A percentile compares a stretch with the other conserved stretches of the same genome.
Evolutionary conservation across 1,140 invertebrate genomes (phyloP).

Genomic region (Araneus ventricosus): DNA sequence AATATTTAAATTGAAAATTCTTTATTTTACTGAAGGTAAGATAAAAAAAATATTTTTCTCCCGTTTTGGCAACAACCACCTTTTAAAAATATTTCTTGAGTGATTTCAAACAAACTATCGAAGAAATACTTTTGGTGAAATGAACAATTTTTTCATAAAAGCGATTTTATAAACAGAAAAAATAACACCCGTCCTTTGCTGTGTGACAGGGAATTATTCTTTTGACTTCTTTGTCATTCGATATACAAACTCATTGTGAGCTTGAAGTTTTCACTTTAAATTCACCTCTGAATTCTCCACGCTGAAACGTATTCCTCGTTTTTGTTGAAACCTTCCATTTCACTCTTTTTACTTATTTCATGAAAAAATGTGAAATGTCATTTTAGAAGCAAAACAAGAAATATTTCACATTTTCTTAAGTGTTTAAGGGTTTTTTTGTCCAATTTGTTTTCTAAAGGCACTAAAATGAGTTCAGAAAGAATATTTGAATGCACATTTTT

Average conservation of each 20-base stretch:
- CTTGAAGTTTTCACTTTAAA: conserved; percentile 1
- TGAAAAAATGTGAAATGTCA: no score
- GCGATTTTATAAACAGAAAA: neutral
- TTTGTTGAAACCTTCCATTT: no score
- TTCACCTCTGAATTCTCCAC: neutral
- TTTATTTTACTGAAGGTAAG: neutral
- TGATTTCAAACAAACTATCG: neutral
- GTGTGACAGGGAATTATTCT: conserved; percentile 9
- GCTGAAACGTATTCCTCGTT: no score
- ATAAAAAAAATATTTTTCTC: neutral
- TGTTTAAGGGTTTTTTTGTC: no score
- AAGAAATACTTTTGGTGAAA: neutral
- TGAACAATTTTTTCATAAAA: neutral
- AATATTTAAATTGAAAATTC: neutral
- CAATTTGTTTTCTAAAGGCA: no score
- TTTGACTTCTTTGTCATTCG: neutral
- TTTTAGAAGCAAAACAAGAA: no score
- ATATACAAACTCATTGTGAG: conserved; percentile 1
- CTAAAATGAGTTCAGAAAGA: no score
- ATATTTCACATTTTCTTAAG: no score
- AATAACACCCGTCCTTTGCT: neutral
- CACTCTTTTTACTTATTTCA: no score
- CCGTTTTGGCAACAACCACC: neutral
- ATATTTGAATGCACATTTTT: no score
- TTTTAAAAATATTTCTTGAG: neutral